These are phyloP conservation scores for Leistus spinibarbis DNA, from an alignment of 2,888 invertebrate species.

Conservation along the genomic window DNA sequence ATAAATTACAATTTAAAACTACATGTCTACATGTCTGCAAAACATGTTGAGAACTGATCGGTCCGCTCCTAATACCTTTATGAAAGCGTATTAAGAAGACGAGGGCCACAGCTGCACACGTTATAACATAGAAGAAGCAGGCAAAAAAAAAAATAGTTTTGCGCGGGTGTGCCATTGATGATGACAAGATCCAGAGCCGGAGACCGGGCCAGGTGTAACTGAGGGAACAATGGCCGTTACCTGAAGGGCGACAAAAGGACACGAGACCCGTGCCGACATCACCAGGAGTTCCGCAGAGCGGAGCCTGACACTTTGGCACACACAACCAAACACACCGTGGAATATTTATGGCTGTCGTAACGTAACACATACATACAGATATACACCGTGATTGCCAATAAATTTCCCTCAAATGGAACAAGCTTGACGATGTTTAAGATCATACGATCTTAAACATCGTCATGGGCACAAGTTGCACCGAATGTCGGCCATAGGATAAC, in stretches of 20 bases:
- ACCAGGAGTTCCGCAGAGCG: background rate
- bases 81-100: constrained; percentile 1
- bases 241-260: constrained; percentile 16
- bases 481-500: background rate
- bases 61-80: background rate
- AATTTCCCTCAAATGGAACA: constrained; percentile 1
- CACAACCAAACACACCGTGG: background rate
- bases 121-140: background rate
- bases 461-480: background rate
- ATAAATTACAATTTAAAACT: background rate
- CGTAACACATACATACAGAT: no score
- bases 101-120: constrained; percentile 11
- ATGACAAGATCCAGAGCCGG: background rate
- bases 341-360: constrained; percentile 11
- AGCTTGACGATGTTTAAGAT: constrained; percentile 10
- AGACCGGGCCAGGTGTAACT: constrained; percentile 10
- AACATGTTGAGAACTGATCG: constrained; percentile 3
- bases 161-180: constrained; percentile 23
- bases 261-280: constrained; percentile 13
- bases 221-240: constrained; percentile 10
- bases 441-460: no score
- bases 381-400: constrained; percentile 15
- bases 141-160: constrained; percentile 4
- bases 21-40: no score
- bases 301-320: background rate